These are phyloP conservation scores for Drosophila ambigua DNA, from an alignment of 1,140 invertebrate genomes.

Conservation along the genomic window DNA sequence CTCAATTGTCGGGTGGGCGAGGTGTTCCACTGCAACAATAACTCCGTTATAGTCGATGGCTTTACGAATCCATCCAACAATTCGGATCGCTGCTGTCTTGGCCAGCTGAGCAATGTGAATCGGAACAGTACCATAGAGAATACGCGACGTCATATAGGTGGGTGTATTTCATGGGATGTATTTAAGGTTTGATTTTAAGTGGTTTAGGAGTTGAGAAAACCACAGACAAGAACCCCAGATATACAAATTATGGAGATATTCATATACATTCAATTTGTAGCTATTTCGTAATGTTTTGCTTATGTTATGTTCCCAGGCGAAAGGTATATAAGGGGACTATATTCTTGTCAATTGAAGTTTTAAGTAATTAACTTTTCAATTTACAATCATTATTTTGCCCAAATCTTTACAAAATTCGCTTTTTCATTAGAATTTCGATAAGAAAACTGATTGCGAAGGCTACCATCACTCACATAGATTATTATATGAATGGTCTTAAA, in stretches of 20 bases:
- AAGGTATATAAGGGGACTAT: too few relatives aligned
- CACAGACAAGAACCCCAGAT: too few relatives aligned
- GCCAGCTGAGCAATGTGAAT: constrained; percentile 98
- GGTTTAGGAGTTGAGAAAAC: not conserved
- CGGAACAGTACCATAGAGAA: constrained; percentile 99
- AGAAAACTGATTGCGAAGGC: not conserved
- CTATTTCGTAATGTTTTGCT: too few relatives aligned
- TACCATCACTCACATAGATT: constrained; percentile 16
- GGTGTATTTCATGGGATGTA: constrained; percentile 75
- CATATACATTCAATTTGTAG: not conserved
- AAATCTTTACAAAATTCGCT: not conserved
- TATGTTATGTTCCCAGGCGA: too few relatives aligned
- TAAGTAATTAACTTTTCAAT: too few relatives aligned
- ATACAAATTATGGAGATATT: too few relatives aligned
- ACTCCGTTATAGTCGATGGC: constrained; percentile 96
- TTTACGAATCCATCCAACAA: constrained; percentile 98
- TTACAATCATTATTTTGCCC: not conserved
- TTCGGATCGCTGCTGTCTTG: constrained; percentile 96
- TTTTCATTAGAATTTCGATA: constrained; percentile 3
- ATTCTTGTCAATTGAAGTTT: too few relatives aligned
- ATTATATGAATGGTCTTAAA: constrained; percentile 9
- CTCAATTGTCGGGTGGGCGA: constrained; percentile 97
- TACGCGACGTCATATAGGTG: constrained; percentile 97
- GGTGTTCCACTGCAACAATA: constrained; percentile 96
- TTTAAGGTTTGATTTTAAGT: too few relatives aligned